phyloP scores from a whole-genome alignment of 1,140 invertebrate genomes.

The Scaptomyza graminum region DNA sequence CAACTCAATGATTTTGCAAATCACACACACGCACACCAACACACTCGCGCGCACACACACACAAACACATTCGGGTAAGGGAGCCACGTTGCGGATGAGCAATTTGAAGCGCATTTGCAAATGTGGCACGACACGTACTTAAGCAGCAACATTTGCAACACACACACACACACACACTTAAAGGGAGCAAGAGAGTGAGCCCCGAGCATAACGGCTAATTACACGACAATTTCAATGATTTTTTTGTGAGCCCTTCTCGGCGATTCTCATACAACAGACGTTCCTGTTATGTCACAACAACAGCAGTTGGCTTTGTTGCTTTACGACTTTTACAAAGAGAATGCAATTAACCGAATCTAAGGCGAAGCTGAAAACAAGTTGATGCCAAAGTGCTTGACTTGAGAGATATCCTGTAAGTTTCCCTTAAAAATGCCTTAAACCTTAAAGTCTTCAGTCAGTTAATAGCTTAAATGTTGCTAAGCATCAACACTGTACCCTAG shows the following conservation, averaged over 20 bases:
- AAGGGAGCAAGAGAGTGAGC: neutral
- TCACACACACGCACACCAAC: conserved; percentile 31
- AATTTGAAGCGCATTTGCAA: conserved; percentile 56
- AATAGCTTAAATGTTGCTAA: no score
- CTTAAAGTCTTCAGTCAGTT: no score
- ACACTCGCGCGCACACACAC: conserved; percentile 17
- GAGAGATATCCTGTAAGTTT: conserved; percentile 5
- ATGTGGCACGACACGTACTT: conserved; percentile 54
- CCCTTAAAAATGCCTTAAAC: no score
- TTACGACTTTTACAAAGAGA: conserved; percentile 17
- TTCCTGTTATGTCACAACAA: conserved; percentile 10
- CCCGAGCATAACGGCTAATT: conserved; percentile 48
- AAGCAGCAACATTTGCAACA: conserved; percentile 45
- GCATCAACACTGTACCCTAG: neutral
- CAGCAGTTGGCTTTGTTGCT: conserved; percentile 24
- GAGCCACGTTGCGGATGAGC: conserved; percentile 38
- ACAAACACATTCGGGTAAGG: conserved; percentile 1
- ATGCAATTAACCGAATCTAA: conserved; percentile 14
- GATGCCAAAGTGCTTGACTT: neutral
- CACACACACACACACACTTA: neutral
- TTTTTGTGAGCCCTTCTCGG: conserved; percentile 21
- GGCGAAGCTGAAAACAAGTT: neutral
- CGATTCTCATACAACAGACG: conserved; percentile 10
- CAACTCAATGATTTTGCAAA: conserved; percentile 59
- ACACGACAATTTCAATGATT: conserved; percentile 44